Conservation (phyloP, 2,888 invertebrate species). For the Calliscelio sp. region DNA sequence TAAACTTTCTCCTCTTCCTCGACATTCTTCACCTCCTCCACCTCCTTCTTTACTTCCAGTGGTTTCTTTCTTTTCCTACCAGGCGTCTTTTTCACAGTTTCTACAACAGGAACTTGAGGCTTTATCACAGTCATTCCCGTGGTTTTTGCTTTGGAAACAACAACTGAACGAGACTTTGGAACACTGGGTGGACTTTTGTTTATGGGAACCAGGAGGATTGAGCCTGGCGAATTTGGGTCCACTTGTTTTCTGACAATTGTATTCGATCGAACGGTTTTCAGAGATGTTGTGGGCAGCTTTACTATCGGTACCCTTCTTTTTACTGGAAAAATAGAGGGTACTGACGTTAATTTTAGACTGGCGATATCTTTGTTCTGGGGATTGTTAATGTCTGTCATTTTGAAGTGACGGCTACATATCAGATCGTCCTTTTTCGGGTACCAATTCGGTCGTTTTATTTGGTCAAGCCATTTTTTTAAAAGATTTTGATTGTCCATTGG, state of each 20-base stretch:
- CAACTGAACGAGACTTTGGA: conserved; percentile 18
- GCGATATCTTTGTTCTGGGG: conserved; percentile 37
- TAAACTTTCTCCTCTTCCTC: background rate
- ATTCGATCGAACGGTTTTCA: conserved; percentile 13
- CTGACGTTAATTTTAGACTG: conserved; percentile 68
- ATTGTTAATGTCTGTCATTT: conserved; percentile 45
- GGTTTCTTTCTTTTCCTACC: conserved; percentile 43
- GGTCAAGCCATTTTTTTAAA: conserved; percentile 41
- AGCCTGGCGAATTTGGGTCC: conserved; percentile 39
- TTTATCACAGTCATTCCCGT: conserved; percentile 28
- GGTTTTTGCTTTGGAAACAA: conserved; percentile 41
- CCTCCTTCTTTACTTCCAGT: conserved; percentile 19
- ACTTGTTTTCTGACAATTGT: conserved; percentile 40
- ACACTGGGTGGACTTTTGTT: conserved; percentile 22
- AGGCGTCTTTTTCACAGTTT: background rate
- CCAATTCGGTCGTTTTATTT: conserved; percentile 44
- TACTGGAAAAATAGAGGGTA: conserved; percentile 76
- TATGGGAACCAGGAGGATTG: conserved; percentile 26
- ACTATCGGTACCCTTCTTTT: background rate
- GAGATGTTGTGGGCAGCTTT: background rate
- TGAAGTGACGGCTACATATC: conserved; percentile 56
- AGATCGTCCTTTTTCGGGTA: conserved; percentile 6
- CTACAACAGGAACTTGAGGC: background rate
- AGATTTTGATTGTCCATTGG: conserved; percentile 27
- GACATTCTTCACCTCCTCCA: background rate